Evolutionary conservation across 1,140 invertebrate species (phyloP), one percentile per base, ranked within the genome.

Genomic region (Calycopis cecrops): DNA sequence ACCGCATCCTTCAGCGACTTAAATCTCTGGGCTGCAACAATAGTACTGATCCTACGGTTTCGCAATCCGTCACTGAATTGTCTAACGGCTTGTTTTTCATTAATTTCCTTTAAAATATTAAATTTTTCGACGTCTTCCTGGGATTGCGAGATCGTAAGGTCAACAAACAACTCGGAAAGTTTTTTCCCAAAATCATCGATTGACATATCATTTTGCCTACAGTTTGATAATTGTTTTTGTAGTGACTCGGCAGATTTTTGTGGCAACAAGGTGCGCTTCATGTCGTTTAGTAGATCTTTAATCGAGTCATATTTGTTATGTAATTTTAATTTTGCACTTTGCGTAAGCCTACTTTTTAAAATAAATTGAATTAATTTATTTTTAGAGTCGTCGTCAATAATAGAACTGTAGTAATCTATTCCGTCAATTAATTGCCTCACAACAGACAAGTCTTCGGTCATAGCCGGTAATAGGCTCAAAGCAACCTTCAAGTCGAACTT

Each of bases 31-130:
- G 59, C 57, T 35, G 63, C 33, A 52, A 65, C 51, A 9, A 65
- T 59, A 3, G 63, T 65, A 12, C 59, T 52, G 3, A 61, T n/a
- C 9, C 63, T 37, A 6, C 48, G 48, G 55, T 65, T 55, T 28
- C 54, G 18, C 48, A 65, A 48, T 3, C 59, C 59, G 16, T 65
- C 63, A 16, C 35, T 9, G 40, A 61, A 65, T 35, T 47, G 28
- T 51, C 53, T 65, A 9, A 65, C 56, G 3, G 63, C 63, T 1
- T 33, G 11, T 28, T 28, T 28, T 28, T 28, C 6, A 28, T 28
- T 28, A 28, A 28, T 28, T 28, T 2, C 2, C 21, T 33, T 60
- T 48, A 63, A 57, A 14, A 57, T 51, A 10, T 63, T 12, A 35
- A 57, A 60, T 21, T n/a, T 38, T n/a, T 52, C 14, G 0, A 17